phyloP scores from a whole-genome alignment of 2,113 vertebrate species.

The Sapajus apella region DNA sequence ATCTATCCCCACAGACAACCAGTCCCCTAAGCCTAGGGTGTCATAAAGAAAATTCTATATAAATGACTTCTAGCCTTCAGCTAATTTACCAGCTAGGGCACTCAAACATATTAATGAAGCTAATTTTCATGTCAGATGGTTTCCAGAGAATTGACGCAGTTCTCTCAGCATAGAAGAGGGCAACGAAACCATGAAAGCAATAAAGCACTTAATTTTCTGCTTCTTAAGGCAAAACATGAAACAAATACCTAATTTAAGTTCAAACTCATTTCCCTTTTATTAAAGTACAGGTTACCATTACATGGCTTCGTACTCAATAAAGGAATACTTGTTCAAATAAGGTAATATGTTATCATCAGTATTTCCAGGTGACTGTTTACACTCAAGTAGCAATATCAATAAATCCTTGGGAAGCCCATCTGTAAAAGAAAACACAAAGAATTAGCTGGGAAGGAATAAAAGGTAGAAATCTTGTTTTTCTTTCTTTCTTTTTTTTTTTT shows the following conservation, averaged over 20 bases:
- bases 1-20: neutral
- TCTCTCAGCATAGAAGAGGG: neutral
- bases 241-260: slow-evolving; percentile 64
- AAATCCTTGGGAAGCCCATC: slow-evolving; percentile 71
- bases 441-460: slow-evolving; percentile 38
- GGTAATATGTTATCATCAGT: slow-evolving; percentile 79
- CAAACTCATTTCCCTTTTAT: slow-evolving; percentile 86
- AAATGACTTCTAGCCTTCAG: neutral
- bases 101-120: neutral
- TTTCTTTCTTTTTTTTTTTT: too few relatives aligned
- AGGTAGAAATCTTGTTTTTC: slow-evolving; percentile 3
- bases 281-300: slow-evolving; percentile 81
- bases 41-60: neutral
- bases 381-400: slow-evolving; percentile 77
- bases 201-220: neutral
- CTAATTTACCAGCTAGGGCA: neutral
- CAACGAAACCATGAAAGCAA: neutral
- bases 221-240: neutral
- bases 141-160: slow-evolving; percentile 12
- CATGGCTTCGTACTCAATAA: slow-evolving; percentile 80
- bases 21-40: neutral
- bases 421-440: slow-evolving; percentile 69
- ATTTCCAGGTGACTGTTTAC: slow-evolving; percentile 78
- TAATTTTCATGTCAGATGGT: neutral
- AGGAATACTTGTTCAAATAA: slow-evolving; percentile 83